These are phyloP conservation scores for Cephus sareptanus DNA, from an alignment of 2,888 invertebrate species.

Conservation along the genomic window DNA sequence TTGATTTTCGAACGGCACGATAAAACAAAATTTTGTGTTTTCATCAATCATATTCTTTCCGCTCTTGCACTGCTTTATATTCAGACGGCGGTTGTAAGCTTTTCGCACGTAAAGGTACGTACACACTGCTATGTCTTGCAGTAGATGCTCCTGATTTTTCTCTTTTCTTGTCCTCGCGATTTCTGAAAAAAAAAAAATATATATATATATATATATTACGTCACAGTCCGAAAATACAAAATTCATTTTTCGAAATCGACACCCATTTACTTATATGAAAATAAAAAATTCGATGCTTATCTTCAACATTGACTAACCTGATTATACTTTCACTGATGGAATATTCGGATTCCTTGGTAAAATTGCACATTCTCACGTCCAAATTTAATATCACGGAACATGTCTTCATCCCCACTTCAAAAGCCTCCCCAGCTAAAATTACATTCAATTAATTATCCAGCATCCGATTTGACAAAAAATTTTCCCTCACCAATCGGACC, in stretches of 20 bases:
- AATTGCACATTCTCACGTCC: slow-evolving; percentile 56
- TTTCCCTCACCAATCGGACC: slow-evolving; percentile 42
- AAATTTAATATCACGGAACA: slow-evolving; percentile 39
- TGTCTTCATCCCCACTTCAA: slow-evolving; percentile 41
- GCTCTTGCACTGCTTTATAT: not conserved
- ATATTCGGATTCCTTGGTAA: slow-evolving; percentile 48
- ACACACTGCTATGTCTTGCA: not conserved
- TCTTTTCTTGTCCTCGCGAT: not conserved
- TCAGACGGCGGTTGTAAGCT: slow-evolving; percentile 1
- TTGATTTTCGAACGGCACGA: no score
- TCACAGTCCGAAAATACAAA: not conserved
- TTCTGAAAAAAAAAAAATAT: not conserved
- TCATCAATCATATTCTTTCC: no score
- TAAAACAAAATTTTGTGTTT: no score
- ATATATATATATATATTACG: no score
- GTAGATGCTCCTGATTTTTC: not conserved
- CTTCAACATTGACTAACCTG: slow-evolving; percentile 38
- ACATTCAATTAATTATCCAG: not conserved
- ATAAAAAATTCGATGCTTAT: not conserved
- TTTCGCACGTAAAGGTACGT: not conserved
- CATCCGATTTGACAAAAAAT: not conserved
- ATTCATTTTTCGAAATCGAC: not conserved
- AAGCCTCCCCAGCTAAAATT: slow-evolving; percentile 48
- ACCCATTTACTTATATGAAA: not conserved
- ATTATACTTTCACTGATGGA: slow-evolving; percentile 41